These are phyloP conservation scores for Cosmorhoe ocellata DNA, from an alignment of 2,888 invertebrate species.

Conservation along the genomic window DNA sequence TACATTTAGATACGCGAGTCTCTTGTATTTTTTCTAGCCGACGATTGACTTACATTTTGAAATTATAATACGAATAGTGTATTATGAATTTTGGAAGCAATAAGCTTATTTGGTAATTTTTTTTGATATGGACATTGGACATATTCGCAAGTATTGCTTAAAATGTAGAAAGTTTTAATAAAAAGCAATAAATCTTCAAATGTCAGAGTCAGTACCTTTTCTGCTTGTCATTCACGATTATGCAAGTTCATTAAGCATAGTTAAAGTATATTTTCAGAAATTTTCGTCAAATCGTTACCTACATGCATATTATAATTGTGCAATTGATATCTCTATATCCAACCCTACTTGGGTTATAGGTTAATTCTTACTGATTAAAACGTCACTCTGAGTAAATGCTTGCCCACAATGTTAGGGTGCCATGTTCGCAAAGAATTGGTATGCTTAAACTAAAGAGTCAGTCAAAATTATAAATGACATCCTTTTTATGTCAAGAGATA, in stretches of 20 bases:
- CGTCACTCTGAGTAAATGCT: too few species aligned
- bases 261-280: slow-evolving; percentile 3
- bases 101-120: too few species aligned
- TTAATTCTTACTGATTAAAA: too few species aligned
- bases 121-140: too few species aligned
- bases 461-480: slow-evolving; percentile 20
- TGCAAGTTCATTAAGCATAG: slow-evolving; percentile 9
- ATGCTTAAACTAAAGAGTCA: not conserved
- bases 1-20: slow-evolving; percentile 1
- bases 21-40: not conserved
- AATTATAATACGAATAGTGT: not conserved
- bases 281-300: slow-evolving; percentile 1
- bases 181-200: slow-evolving; percentile 18
- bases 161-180: slow-evolving; percentile 19
- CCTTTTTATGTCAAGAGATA: slow-evolving; percentile 13
- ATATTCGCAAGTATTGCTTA: not conserved
- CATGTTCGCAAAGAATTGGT: slow-evolving; percentile 1
- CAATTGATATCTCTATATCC: too few species aligned
- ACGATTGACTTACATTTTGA: slow-evolving; percentile 3
- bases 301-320: too few species aligned
- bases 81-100: too few species aligned
- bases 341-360: too few species aligned
- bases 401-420: not conserved
- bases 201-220: slow-evolving; percentile 6
- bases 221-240: slow-evolving; percentile 8